Base-by-base conservation (phyloP, 2,113 vertebrate genomes). In the Myotis davidii region DNA sequence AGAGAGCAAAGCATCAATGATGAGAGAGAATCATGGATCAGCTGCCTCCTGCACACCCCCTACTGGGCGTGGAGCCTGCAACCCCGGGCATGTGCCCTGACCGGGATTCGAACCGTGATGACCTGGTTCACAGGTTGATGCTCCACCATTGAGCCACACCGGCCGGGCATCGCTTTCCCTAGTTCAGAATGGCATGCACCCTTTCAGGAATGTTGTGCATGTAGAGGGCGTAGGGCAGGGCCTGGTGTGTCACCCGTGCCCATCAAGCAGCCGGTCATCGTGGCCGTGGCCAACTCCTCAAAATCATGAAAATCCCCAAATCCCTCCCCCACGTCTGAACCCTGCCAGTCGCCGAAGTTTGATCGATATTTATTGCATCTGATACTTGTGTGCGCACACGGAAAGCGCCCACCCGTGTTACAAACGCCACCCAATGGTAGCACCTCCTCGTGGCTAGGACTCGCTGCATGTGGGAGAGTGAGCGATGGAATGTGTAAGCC, bases 161-260 rank as follows among this genome's bases (percentile, higher is more conserved):
- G 4, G 50, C 50, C 4, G 14, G 50, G 37, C 13, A 4, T 54
- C 21, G 0, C 73, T 83, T 61, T 61, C 50, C 0, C 0, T 42
- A 13, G 27, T 48, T 82, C 72, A 4, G 5, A 48, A 48, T 56
- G 73, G 69, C 34, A 18, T 14, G 32, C 12, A 12, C 23, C 6
- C 8, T 48, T 76, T 83, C 32, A 32, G 39, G 25, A 61, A 34
- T 4, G 13, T 6, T 11, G 10, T 48, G 29, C 9, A 4, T 10
- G 3, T 27, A 27, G 23, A 61, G 59, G 59, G 59, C 4, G 27
- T 4, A 5, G 61, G 61, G 27, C 9, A 64, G 61, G 13, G 29
- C 64, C 12, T 34, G 2, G 52, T 70, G 7, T 10, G 17, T 34
- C 17, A 6, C 37, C 34, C 6, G 29, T 20, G 39, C 27, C 27